These are phyloP conservation scores for Chionoecetes opilio DNA, from an alignment of 1,140 invertebrate species.

Conservation along the genomic window DNA sequence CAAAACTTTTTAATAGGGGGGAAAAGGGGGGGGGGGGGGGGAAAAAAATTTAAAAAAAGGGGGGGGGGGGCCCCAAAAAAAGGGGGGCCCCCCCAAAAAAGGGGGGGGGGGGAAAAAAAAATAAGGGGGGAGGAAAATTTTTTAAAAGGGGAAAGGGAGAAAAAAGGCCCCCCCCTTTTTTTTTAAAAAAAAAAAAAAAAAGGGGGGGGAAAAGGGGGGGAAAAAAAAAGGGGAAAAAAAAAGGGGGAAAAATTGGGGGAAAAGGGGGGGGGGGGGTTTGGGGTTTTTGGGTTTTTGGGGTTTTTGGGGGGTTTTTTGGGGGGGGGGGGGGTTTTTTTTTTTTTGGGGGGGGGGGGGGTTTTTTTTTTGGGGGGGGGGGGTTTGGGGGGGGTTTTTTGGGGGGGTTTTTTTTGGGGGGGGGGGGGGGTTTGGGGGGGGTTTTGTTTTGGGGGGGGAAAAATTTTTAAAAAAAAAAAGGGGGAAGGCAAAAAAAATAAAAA, in stretches of 20 bases:
- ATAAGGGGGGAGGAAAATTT: not conserved
- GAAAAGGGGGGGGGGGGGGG: conserved; percentile 1
- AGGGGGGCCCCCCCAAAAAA: too few species aligned
- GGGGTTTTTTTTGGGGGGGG: too few species aligned
- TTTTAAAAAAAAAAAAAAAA: not conserved
- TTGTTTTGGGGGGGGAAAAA: not conserved
- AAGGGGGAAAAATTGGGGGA: not conserved
- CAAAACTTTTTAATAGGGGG: too few species aligned
- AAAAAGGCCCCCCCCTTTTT: too few species aligned
- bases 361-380: too few species aligned
- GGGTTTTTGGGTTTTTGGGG: too few species aligned
- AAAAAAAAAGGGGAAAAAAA: not conserved
- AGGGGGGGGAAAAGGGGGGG: not conserved
- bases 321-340: too few species aligned
- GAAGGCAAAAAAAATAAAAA: too few species aligned
- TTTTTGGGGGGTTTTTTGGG: too few species aligned
- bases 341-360: too few species aligned
- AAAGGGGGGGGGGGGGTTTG: not conserved
- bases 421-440: not conserved
- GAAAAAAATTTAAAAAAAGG: conserved; percentile 3
- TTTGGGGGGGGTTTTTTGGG: too few species aligned
- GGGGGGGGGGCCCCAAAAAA: too few species aligned
- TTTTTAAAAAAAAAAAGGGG: not conserved
- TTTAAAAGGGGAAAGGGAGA: not conserved
- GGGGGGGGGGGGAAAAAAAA: not conserved